Base-by-base conservation (phyloP, 2,113 vertebrate genomes). In the Corythornis madagascariensis region DNA sequence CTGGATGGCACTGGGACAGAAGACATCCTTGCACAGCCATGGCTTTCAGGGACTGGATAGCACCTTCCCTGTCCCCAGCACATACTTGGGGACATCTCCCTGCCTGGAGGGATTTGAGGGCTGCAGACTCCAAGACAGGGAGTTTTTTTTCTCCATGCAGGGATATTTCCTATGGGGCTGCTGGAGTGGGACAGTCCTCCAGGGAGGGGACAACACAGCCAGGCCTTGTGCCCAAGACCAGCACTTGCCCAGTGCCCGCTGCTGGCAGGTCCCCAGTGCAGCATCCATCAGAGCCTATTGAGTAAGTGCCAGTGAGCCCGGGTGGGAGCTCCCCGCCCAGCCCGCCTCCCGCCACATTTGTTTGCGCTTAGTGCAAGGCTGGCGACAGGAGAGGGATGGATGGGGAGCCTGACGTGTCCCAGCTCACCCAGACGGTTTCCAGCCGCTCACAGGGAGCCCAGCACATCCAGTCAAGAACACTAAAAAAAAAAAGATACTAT, bases 101-200 rank as follows among this genome's bases (percentile, higher is more conserved):
- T 57, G 29, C 57, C 43, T 20, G 33, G 16, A 21, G 55, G 14
- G 47, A 56, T 80, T 29, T 55, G 67, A 24, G 40, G 25, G 86
- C 40, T 50, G 84, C 80, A 63, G 7, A 52, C 8, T 18, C 43
- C 42, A 16, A 19, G 52, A 24, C 14, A 26, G 45, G 48, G n/a
- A 16, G 3, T 0, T 72, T 64, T 28, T n/a, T n/a, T 28, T 29
- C 19, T 40, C n/a, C 25, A 0, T 1, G 6, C 48, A 48, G 33
- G 29, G 18, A 22, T 1, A 6, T 19, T 35, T 7, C 26, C n/a
- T 5, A 1, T 4, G 7, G 28, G 10, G 35, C 53, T 79, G 66
- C 71, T 83, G 80, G 12, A 47, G 24, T 0, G 0, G 61, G 63
- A 33, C 1, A 4, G 35, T 75, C 29, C 35, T 38, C 42, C 21